Percentiles rank a stretch among this genome's conserved stretches.
These are phyloP conservation scores for Sinella curviseta DNA, from an alignment of 1,140 invertebrate genomes.

Conservation along the genomic window DNA sequence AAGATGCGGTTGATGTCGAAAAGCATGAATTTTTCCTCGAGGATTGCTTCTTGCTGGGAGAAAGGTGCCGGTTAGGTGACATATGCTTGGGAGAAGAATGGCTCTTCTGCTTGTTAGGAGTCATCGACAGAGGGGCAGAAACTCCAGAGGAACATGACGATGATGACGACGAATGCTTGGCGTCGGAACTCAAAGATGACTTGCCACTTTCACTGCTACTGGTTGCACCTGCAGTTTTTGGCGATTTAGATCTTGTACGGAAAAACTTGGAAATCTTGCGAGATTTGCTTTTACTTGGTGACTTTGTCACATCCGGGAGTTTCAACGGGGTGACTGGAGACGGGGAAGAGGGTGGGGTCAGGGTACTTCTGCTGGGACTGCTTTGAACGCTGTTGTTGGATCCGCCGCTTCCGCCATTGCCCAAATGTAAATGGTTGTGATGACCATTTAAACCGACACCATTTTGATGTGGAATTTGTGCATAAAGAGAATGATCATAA, in stretches of 20 bases:
- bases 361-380: conserved; percentile 8
- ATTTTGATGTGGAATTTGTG: background rate
- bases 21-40: conserved; percentile 23
- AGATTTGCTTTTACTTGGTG: conserved; percentile 48
- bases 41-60: conserved; percentile 24
- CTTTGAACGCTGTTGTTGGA: conserved; percentile 11
- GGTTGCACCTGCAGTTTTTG: conserved; percentile 41
- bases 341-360: conserved; percentile 19
- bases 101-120: background rate
- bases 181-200: conserved; percentile 40
- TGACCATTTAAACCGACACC: background rate
- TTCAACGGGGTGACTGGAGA: conserved; percentile 25
- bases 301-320: conserved; percentile 30
- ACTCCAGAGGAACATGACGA: conserved; percentile 41
- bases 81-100: conserved; percentile 26
- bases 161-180: conserved; percentile 42
- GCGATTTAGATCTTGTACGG: conserved; percentile 45
- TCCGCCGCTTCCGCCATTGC: conserved; percentile 7
- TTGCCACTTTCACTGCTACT: conserved; percentile 49
- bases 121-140: conserved; percentile 4
- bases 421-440: background rate
- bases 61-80: conserved; percentile 17
- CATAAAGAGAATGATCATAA: background rate
- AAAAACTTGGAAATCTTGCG: conserved; percentile 49
- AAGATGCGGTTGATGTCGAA: background rate